These are phyloP conservation scores for Ornithoptera priamus DNA, from an alignment of 2,888 invertebrate genomes.

Conservation along the genomic window DNA sequence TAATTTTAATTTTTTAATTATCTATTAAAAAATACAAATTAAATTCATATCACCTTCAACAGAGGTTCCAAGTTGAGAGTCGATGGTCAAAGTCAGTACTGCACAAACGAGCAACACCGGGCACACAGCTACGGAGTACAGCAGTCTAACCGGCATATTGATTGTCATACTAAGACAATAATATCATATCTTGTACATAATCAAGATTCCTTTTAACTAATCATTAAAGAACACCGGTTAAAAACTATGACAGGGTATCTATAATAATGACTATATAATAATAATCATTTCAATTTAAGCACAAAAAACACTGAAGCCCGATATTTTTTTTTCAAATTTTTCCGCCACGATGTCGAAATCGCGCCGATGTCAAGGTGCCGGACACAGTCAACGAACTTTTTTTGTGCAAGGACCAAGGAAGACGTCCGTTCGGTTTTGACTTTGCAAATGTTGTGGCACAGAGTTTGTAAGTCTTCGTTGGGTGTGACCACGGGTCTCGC, in stretches of 20 bases:
- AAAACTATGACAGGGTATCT: background rate
- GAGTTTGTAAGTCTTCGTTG: slow-evolving; percentile 58
- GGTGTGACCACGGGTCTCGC: slow-evolving; percentile 62
- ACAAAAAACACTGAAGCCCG: slow-evolving; percentile 30
- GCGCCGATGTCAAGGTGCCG: slow-evolving; percentile 20
- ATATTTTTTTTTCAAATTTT: slow-evolving; percentile 33
- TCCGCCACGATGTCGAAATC: slow-evolving; percentile 35
- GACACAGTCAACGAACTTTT: slow-evolving; percentile 37
- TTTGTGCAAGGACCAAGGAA: slow-evolving; percentile 42
- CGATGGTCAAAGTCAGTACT: slow-evolving; percentile 68
- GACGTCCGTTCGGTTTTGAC: slow-evolving; percentile 61
- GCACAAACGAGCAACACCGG: slow-evolving; percentile 63
- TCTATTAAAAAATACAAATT: background rate
- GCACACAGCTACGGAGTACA: slow-evolving; percentile 59
- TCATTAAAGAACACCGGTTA: no score
- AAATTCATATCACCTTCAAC: slow-evolving; percentile 60
- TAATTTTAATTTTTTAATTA: no score
- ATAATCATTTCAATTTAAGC: slow-evolving; percentile 26
- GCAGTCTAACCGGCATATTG: slow-evolving; percentile 56
- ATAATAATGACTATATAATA: background rate
- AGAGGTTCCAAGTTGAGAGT: slow-evolving; percentile 70
- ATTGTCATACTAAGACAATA: slow-evolving; percentile 33
- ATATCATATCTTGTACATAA: slow-evolving; percentile 23
- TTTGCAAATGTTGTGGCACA: slow-evolving; percentile 71
- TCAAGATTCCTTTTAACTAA: background rate